These are phyloP conservation scores for Ailuropoda melanoleuca DNA, from an alignment of 2,113 vertebrate genomes.

Conservation along the genomic window DNA sequence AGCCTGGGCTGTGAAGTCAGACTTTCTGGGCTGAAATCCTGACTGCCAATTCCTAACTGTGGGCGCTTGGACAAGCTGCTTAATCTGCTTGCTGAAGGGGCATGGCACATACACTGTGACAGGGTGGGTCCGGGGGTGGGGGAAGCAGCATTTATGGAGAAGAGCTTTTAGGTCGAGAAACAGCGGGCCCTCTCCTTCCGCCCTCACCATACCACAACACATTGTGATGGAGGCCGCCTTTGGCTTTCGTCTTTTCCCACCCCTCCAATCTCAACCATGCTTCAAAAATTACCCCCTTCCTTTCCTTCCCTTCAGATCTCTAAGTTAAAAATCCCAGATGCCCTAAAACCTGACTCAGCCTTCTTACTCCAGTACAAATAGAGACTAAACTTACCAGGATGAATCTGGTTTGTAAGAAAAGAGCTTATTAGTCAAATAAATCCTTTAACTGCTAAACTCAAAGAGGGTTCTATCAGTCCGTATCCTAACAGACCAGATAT, in stretches of 20 bases:
- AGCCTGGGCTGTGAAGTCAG: not conserved
- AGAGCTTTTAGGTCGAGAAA: not conserved
- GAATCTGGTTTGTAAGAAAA: not conserved
- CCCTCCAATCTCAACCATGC: not conserved
- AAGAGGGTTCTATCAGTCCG: not conserved
- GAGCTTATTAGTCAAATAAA: not conserved
- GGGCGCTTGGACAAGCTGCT: not conserved
- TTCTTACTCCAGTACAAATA: not conserved
- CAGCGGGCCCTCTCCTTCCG: not conserved
- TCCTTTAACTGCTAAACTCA: not conserved
- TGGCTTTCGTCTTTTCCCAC: not conserved
- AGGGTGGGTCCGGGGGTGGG: not conserved
- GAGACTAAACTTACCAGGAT: not conserved
- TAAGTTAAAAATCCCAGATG: not conserved
- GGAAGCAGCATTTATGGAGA: not conserved
- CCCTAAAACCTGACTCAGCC: not conserved
- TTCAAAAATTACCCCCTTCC: not conserved
- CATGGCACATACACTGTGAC: not conserved
- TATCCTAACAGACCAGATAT: not conserved
- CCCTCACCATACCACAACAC: not conserved
- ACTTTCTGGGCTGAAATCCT: not conserved
- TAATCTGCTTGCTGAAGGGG: not conserved
- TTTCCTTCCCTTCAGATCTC: not conserved
- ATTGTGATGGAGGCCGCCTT: not conserved
- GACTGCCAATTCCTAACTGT: not conserved